These are phyloP conservation scores for Propithecus coquereli DNA, from an alignment of 2,113 vertebrate genomes.

Conservation along the genomic window DNA sequence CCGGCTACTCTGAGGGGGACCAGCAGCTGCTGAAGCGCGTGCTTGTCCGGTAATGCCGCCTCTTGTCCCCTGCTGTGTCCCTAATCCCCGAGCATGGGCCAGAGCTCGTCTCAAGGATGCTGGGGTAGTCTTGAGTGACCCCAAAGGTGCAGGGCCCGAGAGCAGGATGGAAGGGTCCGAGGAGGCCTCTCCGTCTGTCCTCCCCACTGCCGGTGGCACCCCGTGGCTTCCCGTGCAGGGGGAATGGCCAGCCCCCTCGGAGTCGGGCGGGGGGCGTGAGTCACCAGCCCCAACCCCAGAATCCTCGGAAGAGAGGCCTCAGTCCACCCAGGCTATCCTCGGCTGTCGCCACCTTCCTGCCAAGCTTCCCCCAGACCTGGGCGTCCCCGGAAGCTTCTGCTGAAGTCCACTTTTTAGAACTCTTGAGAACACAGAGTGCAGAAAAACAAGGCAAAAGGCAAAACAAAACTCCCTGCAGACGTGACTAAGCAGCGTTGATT, in stretches of 20 bases:
- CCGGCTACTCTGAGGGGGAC: conserved; percentile 96
- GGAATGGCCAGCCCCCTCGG: background rate
- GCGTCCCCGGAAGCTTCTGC: background rate
- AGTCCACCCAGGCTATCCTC: rapidly evolving
- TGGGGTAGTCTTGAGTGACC: background rate
- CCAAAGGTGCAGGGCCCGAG: background rate
- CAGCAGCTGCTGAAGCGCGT: conserved; percentile 95
- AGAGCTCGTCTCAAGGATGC: background rate
- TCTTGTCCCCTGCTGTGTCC: background rate
- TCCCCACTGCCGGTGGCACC: background rate
- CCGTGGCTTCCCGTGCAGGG: background rate
- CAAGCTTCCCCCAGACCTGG: background rate
- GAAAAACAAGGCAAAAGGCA: background rate
- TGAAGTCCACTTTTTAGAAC: background rate
- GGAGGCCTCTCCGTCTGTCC: background rate
- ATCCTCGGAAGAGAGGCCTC: background rate
- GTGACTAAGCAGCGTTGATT: background rate
- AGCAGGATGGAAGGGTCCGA: background rate
- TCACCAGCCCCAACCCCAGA: background rate
- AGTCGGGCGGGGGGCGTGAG: background rate
- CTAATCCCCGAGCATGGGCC: too few relatives aligned
- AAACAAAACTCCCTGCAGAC: background rate
- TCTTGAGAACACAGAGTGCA: background rate
- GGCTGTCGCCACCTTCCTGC: background rate
- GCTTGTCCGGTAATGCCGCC: conserved; percentile 86